These are phyloP conservation scores for Drosophila buzzatii DNA, from an alignment of 2,888 invertebrate genomes.

Conservation along the genomic window DNA sequence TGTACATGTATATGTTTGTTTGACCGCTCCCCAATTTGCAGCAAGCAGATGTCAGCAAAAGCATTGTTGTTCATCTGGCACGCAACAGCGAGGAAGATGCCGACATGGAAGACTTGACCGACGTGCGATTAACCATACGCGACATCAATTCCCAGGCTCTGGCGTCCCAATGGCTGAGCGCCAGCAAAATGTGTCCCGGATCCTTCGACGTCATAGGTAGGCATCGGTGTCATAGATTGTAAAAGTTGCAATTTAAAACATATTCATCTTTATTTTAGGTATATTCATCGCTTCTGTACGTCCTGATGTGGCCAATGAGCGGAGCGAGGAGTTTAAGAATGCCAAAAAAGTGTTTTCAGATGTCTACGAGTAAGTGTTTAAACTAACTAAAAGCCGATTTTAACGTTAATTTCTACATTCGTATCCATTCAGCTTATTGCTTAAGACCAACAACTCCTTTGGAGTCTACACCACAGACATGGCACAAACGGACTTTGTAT, in stretches of 20 bases:
- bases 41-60: slow-evolving; percentile 88
- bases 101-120: slow-evolving; percentile 65
- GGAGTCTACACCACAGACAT: slow-evolving; percentile 73
- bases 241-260: background rate
- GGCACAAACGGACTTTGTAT: slow-evolving; percentile 74
- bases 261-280: slow-evolving; percentile 84
- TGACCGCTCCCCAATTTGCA: slow-evolving; percentile 40
- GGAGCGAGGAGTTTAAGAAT: slow-evolving; percentile 69
- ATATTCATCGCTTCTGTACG: slow-evolving; percentile 91
- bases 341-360: slow-evolving; percentile 79
- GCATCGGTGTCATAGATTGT: background rate
- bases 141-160: slow-evolving; percentile 79
- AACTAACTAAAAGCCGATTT: background rate
- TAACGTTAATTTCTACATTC: background rate
- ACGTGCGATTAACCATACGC: slow-evolving; percentile 61
- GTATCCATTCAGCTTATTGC: slow-evolving; percentile 62
- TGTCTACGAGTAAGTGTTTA: slow-evolving; percentile 71
- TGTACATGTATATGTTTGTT: too few relatives aligned
- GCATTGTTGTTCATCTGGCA: slow-evolving; percentile 92
- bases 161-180: slow-evolving; percentile 92
- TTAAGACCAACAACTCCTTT: slow-evolving; percentile 73
- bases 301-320: slow-evolving; percentile 87
- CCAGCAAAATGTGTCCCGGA: slow-evolving; percentile 95
- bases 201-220: slow-evolving; percentile 93
- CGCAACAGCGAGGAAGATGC: slow-evolving; percentile 88